Conservation (phyloP, 1,140 invertebrate species). For the Laupala kohalensis region DNA sequence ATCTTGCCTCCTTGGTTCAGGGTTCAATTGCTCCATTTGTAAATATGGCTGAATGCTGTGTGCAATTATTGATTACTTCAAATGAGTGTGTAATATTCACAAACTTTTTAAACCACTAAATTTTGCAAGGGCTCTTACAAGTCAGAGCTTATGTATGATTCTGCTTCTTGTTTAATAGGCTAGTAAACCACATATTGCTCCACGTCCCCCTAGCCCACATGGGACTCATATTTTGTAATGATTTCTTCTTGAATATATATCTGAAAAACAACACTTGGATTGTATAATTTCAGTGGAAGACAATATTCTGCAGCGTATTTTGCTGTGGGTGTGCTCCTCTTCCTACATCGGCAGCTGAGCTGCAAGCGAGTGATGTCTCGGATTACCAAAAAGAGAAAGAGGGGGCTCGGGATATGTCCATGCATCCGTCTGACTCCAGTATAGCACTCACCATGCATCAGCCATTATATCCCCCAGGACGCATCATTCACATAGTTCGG, state of each 20-base stretch:
- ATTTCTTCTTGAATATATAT: background rate
- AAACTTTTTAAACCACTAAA: no score
- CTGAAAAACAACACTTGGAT: background rate
- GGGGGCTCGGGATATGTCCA: constrained; percentile 41
- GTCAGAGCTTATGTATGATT: no score
- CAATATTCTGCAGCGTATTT: constrained; percentile 65
- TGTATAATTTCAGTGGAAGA: constrained; percentile 61
- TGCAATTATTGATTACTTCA: no score
- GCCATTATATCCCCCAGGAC: constrained; percentile 75
- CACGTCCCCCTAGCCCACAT: background rate
- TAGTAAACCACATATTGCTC: no score
- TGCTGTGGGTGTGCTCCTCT: constrained; percentile 59
- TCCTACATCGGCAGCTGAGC: constrained; percentile 52
- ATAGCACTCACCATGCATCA: constrained; percentile 66
- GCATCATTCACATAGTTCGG: constrained; percentile 78
- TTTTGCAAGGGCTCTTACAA: no score
- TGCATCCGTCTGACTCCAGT: constrained; percentile 53
- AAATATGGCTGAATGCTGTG: no score
- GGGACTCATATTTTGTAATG: background rate
- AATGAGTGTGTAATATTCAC: no score
- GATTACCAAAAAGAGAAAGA: constrained; percentile 48
- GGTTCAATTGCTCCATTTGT: no score
- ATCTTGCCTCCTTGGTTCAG: no score
- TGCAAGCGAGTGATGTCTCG: constrained; percentile 44
- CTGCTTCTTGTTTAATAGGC: no score